A percentile compares a stretch with the other conserved stretches of the same genome.
Evolutionary conservation across 2,113 vertebrate species (phyloP).

Genomic region (Vicugna pacos): DNA sequence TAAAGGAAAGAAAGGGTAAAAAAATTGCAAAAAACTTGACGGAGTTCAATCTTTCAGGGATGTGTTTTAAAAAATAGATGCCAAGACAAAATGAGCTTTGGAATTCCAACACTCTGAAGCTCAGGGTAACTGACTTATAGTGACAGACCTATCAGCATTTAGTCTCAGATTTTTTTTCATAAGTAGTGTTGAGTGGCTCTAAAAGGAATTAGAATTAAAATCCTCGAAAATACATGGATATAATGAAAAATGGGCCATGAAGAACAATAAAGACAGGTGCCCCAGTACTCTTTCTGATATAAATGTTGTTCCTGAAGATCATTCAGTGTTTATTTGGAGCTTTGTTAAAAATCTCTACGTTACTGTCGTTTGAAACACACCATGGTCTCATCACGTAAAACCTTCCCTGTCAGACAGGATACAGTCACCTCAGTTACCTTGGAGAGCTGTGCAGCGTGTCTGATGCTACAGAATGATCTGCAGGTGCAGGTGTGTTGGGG

Average conservation of each 20-base stretch:
- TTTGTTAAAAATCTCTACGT: not conserved
- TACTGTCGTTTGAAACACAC: not conserved
- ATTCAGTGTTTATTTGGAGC: not conserved
- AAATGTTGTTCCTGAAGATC: not conserved
- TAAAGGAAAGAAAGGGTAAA: not conserved
- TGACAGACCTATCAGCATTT: not conserved
- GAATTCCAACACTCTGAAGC: not conserved
- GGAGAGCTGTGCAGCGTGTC: accelerated
- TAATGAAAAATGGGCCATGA: not conserved
- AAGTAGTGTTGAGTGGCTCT: slow-evolving; percentile 7
- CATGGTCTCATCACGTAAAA: accelerated
- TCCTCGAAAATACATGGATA: not conserved
- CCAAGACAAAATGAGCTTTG: not conserved
- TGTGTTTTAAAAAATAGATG: not conserved
- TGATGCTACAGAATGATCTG: not conserved
- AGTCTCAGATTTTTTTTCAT: not conserved
- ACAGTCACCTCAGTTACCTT: not conserved
- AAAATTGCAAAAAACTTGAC: not conserved
- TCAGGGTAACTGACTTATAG: not conserved
- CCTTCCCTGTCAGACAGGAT: not conserved
- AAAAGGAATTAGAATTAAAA: slow-evolving; percentile 26
- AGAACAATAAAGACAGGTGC: not conserved
- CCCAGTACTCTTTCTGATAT: not conserved
- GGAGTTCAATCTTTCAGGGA: not conserved
- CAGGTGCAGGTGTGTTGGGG: not conserved